Evolutionary conservation across 2,888 invertebrate species (phyloP).

Genomic region (Phaedon cochleariae): DNA sequence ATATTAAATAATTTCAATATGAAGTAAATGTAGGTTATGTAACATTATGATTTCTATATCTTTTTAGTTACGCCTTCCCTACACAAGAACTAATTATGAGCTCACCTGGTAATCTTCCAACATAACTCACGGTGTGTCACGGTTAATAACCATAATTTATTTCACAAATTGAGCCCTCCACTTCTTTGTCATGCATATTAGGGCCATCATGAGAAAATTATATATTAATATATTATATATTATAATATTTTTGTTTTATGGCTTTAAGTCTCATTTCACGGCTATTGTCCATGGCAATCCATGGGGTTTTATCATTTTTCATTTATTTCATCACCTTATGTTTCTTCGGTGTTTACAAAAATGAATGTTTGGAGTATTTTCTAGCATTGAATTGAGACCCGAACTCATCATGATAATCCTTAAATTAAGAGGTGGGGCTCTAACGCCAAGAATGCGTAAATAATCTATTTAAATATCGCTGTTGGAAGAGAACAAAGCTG

Average conservation of each 20-base stretch:
- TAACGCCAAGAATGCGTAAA: background rate
- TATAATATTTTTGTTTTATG: background rate
- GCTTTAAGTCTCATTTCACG: background rate
- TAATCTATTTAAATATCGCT: background rate
- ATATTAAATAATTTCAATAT: too few relatives aligned
- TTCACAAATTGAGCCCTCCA: background rate
- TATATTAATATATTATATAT: background rate
- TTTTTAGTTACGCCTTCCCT: background rate
- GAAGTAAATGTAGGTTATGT: too few relatives aligned
- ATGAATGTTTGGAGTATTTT: too few relatives aligned
- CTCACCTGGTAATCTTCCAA: background rate
- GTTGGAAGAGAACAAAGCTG: background rate
- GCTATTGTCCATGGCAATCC: background rate
- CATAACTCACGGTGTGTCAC: background rate
- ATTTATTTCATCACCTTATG: background rate
- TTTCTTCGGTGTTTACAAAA: too few relatives aligned
- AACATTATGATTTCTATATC: background rate
- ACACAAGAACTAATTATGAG: background rate
- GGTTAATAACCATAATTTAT: background rate
- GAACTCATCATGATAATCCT: too few relatives aligned
- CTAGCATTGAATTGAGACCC: too few relatives aligned
- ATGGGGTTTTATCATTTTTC: background rate
- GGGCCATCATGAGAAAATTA: background rate
- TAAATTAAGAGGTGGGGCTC: too few relatives aligned
- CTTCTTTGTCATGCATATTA: conserved; percentile 1